Percentiles rank a stretch among this genome's conserved stretches.
Conservation (phyloP, 2,113 vertebrate genomes). For the Atlantisia rogersi region DNA sequence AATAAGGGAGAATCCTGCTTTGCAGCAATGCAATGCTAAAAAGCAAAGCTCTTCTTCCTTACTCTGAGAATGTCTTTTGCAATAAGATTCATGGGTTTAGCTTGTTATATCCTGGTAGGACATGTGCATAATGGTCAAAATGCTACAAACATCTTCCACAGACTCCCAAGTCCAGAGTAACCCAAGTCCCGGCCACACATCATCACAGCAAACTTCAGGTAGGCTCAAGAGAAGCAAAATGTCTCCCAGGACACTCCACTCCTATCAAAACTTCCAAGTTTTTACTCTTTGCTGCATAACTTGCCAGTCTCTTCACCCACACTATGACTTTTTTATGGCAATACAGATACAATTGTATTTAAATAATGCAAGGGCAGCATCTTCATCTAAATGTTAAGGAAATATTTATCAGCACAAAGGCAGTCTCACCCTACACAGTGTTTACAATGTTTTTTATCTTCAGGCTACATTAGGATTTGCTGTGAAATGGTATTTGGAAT, state of each 20-base stretch:
- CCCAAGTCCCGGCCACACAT: not conserved
- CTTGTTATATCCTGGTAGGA: not conserved
- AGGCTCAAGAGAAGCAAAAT: not conserved
- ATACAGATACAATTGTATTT: not conserved
- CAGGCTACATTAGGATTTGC: conserved; percentile 44
- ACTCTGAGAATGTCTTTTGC: not conserved
- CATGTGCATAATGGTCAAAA: not conserved
- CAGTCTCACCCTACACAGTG: not conserved
- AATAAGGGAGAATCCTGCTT: not conserved
- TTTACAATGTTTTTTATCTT: conserved; percentile 35
- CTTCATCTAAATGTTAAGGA: not conserved
- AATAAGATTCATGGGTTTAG: not conserved
- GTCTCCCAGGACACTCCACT: not conserved
- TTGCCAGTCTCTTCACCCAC: not conserved
- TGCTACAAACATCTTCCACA: not conserved
- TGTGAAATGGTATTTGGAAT: conserved; percentile 42
- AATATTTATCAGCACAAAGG: conserved; percentile 45
- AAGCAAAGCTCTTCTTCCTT: not conserved
- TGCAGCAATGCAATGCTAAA: not conserved
- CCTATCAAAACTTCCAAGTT: not conserved
- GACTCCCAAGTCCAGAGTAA: not conserved
- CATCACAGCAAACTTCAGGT: not conserved
- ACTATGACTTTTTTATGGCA: not conserved
- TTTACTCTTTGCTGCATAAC: not conserved
- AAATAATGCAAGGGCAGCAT: conserved; percentile 23